Percentiles rank a stretch among this genome's conserved stretches.
These are phyloP conservation scores for Sarcophaga bullata DNA, from an alignment of 1,140 invertebrate species.

Conservation along the genomic window DNA sequence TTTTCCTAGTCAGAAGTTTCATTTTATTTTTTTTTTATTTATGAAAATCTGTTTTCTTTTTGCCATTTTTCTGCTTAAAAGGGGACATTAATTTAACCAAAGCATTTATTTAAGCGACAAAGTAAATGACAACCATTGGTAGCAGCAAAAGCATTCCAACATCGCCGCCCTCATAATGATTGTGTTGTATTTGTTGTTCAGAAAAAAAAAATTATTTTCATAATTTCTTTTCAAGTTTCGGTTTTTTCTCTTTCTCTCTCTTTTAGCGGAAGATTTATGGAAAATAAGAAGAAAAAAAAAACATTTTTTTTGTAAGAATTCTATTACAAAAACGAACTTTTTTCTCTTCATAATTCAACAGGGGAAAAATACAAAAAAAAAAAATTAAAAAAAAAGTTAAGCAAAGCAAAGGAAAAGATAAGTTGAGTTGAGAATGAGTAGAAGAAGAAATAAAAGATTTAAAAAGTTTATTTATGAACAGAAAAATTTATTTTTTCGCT, in stretches of 20 bases:
- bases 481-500: conserved; percentile 28
- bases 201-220: neutral
- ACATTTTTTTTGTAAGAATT: no score
- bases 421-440: no score
- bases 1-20: neutral
- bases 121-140: conserved; percentile 15
- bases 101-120: conserved; percentile 26
- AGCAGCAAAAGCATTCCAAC: conserved; percentile 3
- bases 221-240: neutral
- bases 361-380: neutral
- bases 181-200: no score
- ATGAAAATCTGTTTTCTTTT: neutral
- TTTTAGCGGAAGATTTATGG: neutral
- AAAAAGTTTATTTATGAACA: conserved; percentile 25
- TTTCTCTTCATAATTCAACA: neutral
- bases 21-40: neutral
- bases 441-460: neutral
- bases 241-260: no score
- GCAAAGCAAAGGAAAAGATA: no score
- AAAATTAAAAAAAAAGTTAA: neutral
- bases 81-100: conserved; percentile 14
- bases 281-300: neutral
- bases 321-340: no score
- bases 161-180: neutral
- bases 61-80: neutral